These are phyloP conservation scores for Engraulis encrasicolus DNA, from an alignment of 2,113 vertebrate species.

Conservation along the genomic window DNA sequence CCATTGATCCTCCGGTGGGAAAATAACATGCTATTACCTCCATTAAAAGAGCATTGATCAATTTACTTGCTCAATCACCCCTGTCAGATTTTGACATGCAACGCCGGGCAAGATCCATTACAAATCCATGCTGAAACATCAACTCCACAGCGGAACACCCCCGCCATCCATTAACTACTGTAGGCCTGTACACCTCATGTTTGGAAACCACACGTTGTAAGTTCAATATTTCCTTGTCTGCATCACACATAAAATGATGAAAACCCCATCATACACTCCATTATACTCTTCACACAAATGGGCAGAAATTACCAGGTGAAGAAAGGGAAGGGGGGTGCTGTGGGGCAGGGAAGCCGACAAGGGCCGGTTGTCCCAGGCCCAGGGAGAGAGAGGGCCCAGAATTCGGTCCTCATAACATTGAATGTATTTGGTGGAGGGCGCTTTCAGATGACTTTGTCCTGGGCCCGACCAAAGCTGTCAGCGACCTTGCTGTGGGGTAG, in stretches of 20 bases:
- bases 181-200: background rate
- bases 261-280: background rate
- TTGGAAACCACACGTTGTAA: too few species aligned
- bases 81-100: background rate
- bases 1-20: background rate
- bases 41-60: slow-evolving; percentile 20
- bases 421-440: too few species aligned
- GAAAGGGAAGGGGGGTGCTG: too few species aligned
- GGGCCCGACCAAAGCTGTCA: too few species aligned
- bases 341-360: too few species aligned
- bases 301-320: background rate
- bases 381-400: too few species aligned
- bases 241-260: too few species aligned
- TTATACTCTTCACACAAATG: background rate
- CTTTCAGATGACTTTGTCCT: too few species aligned
- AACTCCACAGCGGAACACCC: background rate
- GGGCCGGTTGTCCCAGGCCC: too few species aligned
- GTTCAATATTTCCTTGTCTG: too few species aligned
- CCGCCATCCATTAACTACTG: background rate
- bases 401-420: too few species aligned
- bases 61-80: slow-evolving; percentile 15
- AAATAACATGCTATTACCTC: slow-evolving; percentile 22
- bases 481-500: too few species aligned
- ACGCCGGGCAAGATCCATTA: background rate
- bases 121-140: slow-evolving; percentile 1